Base-by-base conservation (phyloP, 2,888 invertebrate species). In the Volucella bombylans region DNA sequence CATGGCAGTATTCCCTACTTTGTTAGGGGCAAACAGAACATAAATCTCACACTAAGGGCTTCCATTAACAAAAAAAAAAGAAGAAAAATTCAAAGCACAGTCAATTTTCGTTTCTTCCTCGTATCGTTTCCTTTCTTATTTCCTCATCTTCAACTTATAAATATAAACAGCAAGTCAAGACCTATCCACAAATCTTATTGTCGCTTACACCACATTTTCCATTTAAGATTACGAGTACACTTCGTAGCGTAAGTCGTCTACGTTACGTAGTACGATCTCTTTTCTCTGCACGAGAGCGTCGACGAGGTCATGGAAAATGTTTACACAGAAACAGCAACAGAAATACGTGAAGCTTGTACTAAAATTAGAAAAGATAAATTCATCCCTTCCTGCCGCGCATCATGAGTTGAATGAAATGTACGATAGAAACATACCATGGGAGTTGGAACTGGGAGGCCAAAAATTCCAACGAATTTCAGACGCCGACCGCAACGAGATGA, bases 301-400 rank as follows among this genome's bases (percentile, higher is more conserved):
- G 31, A 31, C 31, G 31, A 59, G 76, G 67, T 76, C 76, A 76
- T 76, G 76, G 68, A 76, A 31, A 68, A 68, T 76, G 59, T 76
- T 76, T 68, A 76, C 76, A 59, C 50, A n/a, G 67, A 76, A 76
- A 49, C 31, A 6, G 6, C 4, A 4, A 31, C 31, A 31, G 31
- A 31, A 31, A 31, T 4, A 31, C 31, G 31, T 31, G 31, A 31
- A 31, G 6, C 31, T 49, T 50, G 57, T 23, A 43, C 76, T 76
- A 76, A 76, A 76, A 76, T 76, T 76, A 76, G 76, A 76, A 49
- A 59, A 57, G 31, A 76, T 74, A 76, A 76, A 76, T 64, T 67
- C 61, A 52, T 15, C 74, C 39, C 54, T 62, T 45, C 47, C 64
- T 14, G 39, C 8, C 39, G 38, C 38, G 15, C 57, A 8, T 31